A percentile compares a stretch with the other conserved stretches of the same genome.
Conservation (phyloP, 2,888 invertebrate genomes). For the Cactoblastis cactorum region DNA sequence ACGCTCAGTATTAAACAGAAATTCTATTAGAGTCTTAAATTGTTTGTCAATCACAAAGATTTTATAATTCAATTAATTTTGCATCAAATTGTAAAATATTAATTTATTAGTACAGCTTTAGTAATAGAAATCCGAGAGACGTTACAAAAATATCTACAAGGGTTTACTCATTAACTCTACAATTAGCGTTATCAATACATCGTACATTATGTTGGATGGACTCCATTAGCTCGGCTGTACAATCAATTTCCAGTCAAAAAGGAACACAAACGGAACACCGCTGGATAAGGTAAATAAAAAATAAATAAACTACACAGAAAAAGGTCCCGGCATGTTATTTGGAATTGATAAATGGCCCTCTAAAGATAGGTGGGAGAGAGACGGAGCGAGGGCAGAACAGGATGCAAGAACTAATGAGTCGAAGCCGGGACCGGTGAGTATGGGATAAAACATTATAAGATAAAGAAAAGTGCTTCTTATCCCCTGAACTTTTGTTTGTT, state of each 20-base stretch:
- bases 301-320: conserved; percentile 72
- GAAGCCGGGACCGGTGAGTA: conserved; percentile 53
- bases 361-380: conserved; percentile 61
- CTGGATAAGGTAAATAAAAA: conserved; percentile 75
- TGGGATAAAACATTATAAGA: conserved; percentile 59
- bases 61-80: conserved; percentile 17
- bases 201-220: conserved; percentile 58
- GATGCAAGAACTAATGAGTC: conserved; percentile 67
- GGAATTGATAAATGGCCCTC: conserved; percentile 78
- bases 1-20: conserved; percentile 47
- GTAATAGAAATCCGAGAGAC: conserved; percentile 29
- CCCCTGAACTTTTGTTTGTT: conserved; percentile 37
- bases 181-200: conserved; percentile 68
- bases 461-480: conserved; percentile 71
- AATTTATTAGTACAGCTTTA: no score
- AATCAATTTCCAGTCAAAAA: conserved; percentile 74
- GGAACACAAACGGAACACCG: conserved; percentile 59
- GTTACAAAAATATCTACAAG: conserved; percentile 35
- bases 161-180: conserved; percentile 55
- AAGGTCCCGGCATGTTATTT: conserved; percentile 75
- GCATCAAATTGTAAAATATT: no score
- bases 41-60: conserved; percentile 36
- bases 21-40: conserved; percentile 39
- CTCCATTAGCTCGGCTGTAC: conserved; percentile 70
- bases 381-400: conserved; percentile 56